Evolutionary conservation across 2,797 vertebrate genomes (phyloP).

Genomic region (Zenarchopterus dispar): DNA sequence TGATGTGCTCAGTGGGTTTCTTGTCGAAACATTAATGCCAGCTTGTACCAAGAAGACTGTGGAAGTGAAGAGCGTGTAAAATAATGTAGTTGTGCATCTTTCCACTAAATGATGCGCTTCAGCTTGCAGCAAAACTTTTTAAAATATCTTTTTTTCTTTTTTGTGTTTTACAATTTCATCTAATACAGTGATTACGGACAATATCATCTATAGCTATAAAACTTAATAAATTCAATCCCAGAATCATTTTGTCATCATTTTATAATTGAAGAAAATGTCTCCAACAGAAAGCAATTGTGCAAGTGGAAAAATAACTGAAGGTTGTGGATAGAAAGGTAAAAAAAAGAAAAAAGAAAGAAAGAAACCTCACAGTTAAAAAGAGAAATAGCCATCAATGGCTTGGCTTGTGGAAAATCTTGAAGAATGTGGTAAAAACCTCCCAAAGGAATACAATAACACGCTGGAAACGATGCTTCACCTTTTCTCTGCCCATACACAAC

Average conservation of each 20-base stretch:
- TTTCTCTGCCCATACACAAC: conserved; percentile 1
- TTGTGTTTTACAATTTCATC: neutral
- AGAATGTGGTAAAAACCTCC: conserved; percentile 7
- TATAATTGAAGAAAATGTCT: neutral
- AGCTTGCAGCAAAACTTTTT: too few species aligned
- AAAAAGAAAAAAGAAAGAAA: neutral
- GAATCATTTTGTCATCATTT: neutral
- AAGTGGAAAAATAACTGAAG: neutral
- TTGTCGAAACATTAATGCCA: neutral
- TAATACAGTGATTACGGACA: neutral
- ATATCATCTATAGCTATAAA: neutral
- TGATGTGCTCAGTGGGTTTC: neutral
- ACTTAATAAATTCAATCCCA: neutral
- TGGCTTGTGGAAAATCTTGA: neutral
- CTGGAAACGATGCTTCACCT: neutral
- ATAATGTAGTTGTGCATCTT: too few species aligned
- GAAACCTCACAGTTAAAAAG: neutral
- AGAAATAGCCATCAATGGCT: neutral
- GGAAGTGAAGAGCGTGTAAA: too few species aligned
- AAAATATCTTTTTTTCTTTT: too few species aligned
- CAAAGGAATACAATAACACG: neutral
- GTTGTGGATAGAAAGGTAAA: too few species aligned
- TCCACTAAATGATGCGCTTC: too few species aligned
- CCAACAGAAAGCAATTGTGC: neutral
- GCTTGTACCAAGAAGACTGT: too few species aligned